Percentiles rank a stretch among this genome's conserved stretches.
These are phyloP conservation scores for Amphipyra tragopoginis DNA, from an alignment of 2,888 invertebrate species.

Conservation along the genomic window DNA sequence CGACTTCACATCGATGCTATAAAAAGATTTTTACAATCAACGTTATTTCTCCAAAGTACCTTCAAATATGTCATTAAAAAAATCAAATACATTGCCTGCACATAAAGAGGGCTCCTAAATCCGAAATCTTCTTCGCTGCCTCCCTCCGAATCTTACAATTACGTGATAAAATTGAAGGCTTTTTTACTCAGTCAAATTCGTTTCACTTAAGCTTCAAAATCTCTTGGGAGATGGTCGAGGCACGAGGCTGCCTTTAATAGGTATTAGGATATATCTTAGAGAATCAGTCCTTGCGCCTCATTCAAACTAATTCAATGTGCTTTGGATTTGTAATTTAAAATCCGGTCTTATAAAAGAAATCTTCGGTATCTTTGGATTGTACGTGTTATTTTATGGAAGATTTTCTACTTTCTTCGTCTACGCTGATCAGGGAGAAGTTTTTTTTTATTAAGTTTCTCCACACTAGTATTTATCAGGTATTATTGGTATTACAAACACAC, in stretches of 20 bases:
- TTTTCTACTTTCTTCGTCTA: neutral
- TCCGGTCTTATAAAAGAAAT: slow-evolving; percentile 24
- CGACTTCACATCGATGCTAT: neutral
- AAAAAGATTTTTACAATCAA: slow-evolving; percentile 16
- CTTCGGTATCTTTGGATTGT: slow-evolving; percentile 4
- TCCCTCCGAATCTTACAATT: slow-evolving; percentile 69
- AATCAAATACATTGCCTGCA: slow-evolving; percentile 51
- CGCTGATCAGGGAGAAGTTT: neutral
- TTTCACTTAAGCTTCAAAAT: slow-evolving; percentile 74
- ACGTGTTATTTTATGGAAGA: slow-evolving; percentile 17
- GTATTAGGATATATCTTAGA: slow-evolving; percentile 65
- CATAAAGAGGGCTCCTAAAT: slow-evolving; percentile 48
- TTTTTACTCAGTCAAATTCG: slow-evolving; percentile 76
- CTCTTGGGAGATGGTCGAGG: slow-evolving; percentile 60
- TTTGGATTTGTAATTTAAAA: slow-evolving; percentile 60
- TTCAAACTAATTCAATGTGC: slow-evolving; percentile 61
- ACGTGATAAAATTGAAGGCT: slow-evolving; percentile 79
- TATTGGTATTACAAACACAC: too few relatives aligned
- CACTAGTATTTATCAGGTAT: too few relatives aligned
- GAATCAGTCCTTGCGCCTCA: slow-evolving; percentile 59
- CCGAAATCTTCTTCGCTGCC: slow-evolving; percentile 48
- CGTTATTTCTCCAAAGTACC: slow-evolving; percentile 28
- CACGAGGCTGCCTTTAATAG: slow-evolving; percentile 65
- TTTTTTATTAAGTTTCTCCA: too few relatives aligned
- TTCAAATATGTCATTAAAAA: slow-evolving; percentile 44